Conservation (phyloP, 2,797 vertebrate genomes). For the Melanotaenia parkinsoni region DNA sequence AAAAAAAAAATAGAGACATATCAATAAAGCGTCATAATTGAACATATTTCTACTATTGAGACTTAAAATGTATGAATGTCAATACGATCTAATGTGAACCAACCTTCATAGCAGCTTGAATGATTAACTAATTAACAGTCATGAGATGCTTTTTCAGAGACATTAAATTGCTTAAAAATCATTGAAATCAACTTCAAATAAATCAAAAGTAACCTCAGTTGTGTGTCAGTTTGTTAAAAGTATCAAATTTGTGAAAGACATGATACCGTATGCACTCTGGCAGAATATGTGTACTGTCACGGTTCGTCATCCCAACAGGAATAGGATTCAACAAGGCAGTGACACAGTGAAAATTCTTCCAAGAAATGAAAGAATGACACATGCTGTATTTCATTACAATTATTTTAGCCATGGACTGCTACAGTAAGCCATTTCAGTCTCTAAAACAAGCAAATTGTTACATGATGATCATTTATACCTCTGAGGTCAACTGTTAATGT, state of each 20-base stretch:
- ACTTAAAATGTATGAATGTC: conserved; percentile 85
- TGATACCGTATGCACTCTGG: conserved; percentile 21
- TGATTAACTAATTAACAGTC: conserved; percentile 75
- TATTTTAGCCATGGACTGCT: conserved; percentile 6
- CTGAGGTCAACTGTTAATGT: conserved; percentile 41
- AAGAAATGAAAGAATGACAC: conserved; percentile 46
- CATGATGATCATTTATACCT: conserved; percentile 44
- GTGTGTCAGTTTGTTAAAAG: conserved; percentile 62
- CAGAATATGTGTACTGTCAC: conserved; percentile 30
- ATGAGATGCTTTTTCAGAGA: conserved; percentile 79
- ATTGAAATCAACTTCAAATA: conserved; percentile 80
- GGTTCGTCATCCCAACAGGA: conserved; percentile 46
- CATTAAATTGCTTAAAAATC: conserved; percentile 79
- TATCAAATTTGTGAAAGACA: conserved; percentile 12
- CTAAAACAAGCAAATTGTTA: conserved; percentile 13
- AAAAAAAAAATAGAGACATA: conserved; percentile 82
- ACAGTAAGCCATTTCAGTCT: conserved; percentile 1
- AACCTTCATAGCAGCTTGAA: conserved; percentile 83
- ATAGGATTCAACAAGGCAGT: conserved; percentile 22
- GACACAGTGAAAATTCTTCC: conserved; percentile 46
- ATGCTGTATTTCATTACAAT: conserved; percentile 13
- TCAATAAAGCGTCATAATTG: conserved; percentile 84
- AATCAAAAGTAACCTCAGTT: conserved; percentile 71
- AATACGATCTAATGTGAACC: conserved; percentile 80
- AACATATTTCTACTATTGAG: conserved; percentile 82